Conservation (phyloP, 2,113 vertebrate genomes). For the Python bivittatus region DNA sequence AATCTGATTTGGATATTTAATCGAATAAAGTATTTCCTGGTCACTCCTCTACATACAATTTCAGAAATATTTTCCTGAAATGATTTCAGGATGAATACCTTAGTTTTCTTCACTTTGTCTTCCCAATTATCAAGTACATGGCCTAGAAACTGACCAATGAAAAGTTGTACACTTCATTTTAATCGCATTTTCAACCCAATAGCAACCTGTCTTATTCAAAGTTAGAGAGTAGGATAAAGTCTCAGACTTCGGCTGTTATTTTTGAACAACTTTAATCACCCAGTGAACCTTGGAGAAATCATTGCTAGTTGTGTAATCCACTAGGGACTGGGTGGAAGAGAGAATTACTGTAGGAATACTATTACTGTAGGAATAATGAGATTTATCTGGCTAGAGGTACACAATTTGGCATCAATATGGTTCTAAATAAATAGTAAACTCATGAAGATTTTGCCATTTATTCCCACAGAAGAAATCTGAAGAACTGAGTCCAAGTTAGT, state of each 20-base stretch:
- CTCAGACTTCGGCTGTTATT: no score
- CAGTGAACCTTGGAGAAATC: not conserved
- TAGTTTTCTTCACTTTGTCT: not conserved
- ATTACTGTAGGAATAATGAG: not conserved
- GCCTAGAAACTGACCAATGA: not conserved
- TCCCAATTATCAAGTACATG: not conserved
- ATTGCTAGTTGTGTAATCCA: not conserved
- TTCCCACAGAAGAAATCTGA: not conserved
- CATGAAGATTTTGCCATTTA: not conserved
- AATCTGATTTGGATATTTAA: conserved; percentile 13
- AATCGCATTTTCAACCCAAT: conserved; percentile 10
- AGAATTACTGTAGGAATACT: not conserved
- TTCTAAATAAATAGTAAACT: not conserved
- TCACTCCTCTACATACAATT: not conserved
- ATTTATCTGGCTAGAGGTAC: not conserved
- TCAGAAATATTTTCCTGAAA: not conserved
- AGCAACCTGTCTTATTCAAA: conserved; percentile 22
- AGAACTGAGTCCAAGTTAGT: not conserved
- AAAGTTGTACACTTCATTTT: not conserved
- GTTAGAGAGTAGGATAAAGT: not conserved
- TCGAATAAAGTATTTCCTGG: not conserved
- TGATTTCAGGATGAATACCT: not conserved
- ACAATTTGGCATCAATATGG: not conserved
- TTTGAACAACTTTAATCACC: not conserved
- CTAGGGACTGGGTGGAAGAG: not conserved